Evolutionary conservation across 2,113 vertebrate genomes (phyloP).

Genomic region (Thymallus thymallus): DNA sequence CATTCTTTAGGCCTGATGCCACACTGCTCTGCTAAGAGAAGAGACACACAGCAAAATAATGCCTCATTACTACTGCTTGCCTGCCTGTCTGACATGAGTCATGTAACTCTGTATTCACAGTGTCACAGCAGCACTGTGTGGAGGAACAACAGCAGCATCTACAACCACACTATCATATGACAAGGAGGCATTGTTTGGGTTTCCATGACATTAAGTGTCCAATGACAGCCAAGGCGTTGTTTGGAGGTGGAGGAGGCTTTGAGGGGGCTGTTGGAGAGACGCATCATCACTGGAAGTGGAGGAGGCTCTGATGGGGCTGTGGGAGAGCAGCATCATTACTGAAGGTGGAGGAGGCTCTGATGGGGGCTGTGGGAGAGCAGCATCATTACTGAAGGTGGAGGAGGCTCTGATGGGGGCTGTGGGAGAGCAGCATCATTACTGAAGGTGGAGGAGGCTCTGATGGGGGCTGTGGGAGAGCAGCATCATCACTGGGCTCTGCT

Average conservation of each 20-base stretch:
- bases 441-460: not conserved
- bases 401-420: conserved; percentile 1
- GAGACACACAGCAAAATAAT: conserved; percentile 4
- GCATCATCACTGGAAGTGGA: not conserved
- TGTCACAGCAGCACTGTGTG: conserved; percentile 43
- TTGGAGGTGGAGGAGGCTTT: not conserved
- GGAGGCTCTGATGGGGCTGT: not conserved
- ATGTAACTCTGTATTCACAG: not conserved
- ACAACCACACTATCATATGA: not conserved
- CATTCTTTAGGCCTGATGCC: conserved; percentile 56
- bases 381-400: not conserved
- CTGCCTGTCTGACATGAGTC: too few species aligned
- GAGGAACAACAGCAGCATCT: not conserved
- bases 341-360: not conserved
- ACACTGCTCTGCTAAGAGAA: conserved; percentile 31
- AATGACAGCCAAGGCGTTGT: not conserved
- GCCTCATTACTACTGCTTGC: not conserved
- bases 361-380: not conserved
- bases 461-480: not conserved
- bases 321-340: not conserved
- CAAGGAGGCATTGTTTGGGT: not conserved
- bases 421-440: not conserved
- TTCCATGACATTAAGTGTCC: not conserved
- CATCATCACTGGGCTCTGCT: not conserved
- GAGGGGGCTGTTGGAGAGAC: not conserved